Percentiles rank a stretch among this genome's conserved stretches.
Evolutionary conservation across 2,888 invertebrate genomes (phyloP).

Genomic region (Drosophila leonis): DNA sequence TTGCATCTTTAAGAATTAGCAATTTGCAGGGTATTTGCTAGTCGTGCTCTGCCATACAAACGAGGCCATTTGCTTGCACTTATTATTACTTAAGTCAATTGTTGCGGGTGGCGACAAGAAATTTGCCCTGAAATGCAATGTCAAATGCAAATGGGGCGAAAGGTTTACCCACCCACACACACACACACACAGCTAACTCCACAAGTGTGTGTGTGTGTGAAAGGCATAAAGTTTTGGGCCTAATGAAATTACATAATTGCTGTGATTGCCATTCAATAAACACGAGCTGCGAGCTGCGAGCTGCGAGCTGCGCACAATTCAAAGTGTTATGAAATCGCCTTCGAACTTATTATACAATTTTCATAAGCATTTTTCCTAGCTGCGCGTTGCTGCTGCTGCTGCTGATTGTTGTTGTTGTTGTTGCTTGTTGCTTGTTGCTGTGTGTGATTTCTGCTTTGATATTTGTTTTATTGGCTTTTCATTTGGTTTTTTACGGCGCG

Average conservation of each 20-base stretch:
- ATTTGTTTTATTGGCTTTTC: constrained; percentile 72
- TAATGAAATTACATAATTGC: constrained; percentile 66
- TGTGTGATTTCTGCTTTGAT: constrained; percentile 62
- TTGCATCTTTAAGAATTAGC: neutral
- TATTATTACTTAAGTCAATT: constrained; percentile 60
- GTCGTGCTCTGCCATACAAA: neutral
- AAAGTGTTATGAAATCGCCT: constrained; percentile 52
- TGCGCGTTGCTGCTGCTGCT: neutral
- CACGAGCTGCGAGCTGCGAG: constrained; percentile 16
- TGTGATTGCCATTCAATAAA: constrained; percentile 57
- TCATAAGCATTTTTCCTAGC: constrained; percentile 39
- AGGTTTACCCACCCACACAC: neutral
- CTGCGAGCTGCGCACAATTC: constrained; percentile 16
- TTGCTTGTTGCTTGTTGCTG: constrained; percentile 40
- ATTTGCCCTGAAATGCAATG: constrained; percentile 57
- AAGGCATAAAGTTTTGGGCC: constrained; percentile 40
- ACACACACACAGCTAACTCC: constrained; percentile 6
- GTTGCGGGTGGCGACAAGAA: constrained; percentile 54
- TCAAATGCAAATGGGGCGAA: constrained; percentile 52
- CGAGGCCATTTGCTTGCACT: constrained; percentile 12
- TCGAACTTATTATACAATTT: constrained; percentile 61
- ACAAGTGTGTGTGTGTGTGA: constrained; percentile 38
- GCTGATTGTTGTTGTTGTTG: constrained; percentile 7
- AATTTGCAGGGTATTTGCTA: constrained; percentile 7
- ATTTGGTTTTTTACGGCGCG: constrained; percentile 58